Base-by-base conservation (phyloP, 2,113 vertebrate species). In the Chionis minor region DNA sequence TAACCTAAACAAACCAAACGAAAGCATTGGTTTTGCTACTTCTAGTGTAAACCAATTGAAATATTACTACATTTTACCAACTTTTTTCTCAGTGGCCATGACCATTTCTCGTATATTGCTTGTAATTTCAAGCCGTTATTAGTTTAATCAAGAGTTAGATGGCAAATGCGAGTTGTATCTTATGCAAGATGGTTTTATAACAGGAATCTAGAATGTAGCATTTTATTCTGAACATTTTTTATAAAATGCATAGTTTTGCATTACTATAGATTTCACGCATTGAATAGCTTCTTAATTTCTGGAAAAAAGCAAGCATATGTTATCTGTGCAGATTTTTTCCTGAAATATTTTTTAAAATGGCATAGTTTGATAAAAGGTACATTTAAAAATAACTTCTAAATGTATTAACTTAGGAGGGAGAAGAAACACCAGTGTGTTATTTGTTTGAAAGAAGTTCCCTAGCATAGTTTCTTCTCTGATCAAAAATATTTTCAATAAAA, bases 1-100 rank as follows among this genome's bases (percentile, higher is more conserved):
- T 14, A 69, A 33, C 18, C 11, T 66, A 62, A 87, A 62, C 9
- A 49, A 93, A 30, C 6, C 6, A 58, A 74, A n/a, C 5, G 47
- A 45, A 80, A 33, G 0, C 1, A 12, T 32, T 47, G 0, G 44
- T 71, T 61, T 81, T 83, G 7, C 27, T 73, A 19, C 8, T 70
- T 78, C 11, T 63, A 32, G 10, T n/a, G 28, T 69, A 58, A 89
- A 71, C 6, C 18, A 67, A 65, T 63, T 40, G 2, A 86, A 94
- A 42, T 62, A 55, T 33, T 62, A 19, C 14, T 69, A 23, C 2
- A 49, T 58, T 90, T 74, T 61, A 73, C 6, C 15, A 79, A 40
- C 18, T 17, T 74, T 91, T 87, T 81, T 51, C 73, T 45, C 3
- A 49, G 28, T 55, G 91, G 8, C 19, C 28, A 51, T 55, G n/a